phyloP scores from a whole-genome alignment of 2,888 invertebrate species.

The Limnephilus rhombicus region DNA sequence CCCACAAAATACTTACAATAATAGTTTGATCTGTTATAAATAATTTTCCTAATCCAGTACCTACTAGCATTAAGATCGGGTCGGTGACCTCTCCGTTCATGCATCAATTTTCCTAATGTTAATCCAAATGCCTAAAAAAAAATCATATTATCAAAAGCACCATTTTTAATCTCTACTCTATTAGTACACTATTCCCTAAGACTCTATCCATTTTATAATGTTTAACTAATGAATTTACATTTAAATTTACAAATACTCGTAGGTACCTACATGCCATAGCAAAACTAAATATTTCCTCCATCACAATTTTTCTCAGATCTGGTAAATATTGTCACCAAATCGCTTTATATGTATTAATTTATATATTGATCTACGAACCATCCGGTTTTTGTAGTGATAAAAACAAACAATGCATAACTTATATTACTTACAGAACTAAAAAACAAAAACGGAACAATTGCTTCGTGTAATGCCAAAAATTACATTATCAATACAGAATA shows the following conservation, averaged over 20 bases:
- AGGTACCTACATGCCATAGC: no score
- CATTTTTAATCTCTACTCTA: no score
- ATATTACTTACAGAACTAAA: not conserved
- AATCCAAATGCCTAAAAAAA: not conserved
- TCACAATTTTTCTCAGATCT: not conserved
- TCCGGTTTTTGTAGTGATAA: not conserved
- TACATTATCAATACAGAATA: not conserved
- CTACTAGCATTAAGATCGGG: no score
- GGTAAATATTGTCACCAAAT: not conserved
- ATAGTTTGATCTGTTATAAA: no score
- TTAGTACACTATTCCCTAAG: no score
- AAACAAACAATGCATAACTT: not conserved
- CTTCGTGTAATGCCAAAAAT: not conserved
- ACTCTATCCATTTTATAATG: no score
- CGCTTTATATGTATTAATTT: not conserved
- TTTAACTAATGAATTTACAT: not conserved
- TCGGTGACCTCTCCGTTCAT: no score
- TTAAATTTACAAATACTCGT: not conserved
- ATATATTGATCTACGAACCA: not conserved
- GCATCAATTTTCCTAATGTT: not conserved
- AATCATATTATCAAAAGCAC: no score
- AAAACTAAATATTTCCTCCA: not conserved
- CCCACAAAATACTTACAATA: no score
- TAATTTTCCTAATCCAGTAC: no score
- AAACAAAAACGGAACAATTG: not conserved